Evolutionary conservation across 2,888 invertebrate genomes (phyloP).

Genomic region (Crocallis elinguaria): DNA sequence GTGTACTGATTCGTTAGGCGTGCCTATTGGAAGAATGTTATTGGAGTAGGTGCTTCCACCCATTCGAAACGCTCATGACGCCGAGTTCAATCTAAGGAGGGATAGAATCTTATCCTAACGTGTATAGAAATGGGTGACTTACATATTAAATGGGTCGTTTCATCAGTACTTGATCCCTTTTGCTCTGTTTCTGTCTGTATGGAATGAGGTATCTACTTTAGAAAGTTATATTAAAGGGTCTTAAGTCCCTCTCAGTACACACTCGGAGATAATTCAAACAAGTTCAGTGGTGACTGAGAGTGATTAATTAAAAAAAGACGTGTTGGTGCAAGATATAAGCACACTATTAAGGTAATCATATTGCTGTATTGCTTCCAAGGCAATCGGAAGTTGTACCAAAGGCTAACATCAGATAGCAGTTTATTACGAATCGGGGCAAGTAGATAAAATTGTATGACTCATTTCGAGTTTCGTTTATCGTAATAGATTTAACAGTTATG

Average conservation of each 20-base stretch:
- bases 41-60: constrained; percentile 24
- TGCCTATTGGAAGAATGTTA: constrained; percentile 25
- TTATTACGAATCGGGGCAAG: constrained; percentile 47
- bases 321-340: background rate
- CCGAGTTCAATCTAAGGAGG: constrained; percentile 32
- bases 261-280: constrained; percentile 14
- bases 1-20: constrained; percentile 12
- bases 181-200: constrained; percentile 30
- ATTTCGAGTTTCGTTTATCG: constrained; percentile 53
- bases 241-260: constrained; percentile 19
- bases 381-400: constrained; percentile 43
- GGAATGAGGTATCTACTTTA: constrained; percentile 16
- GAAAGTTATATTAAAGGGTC: constrained; percentile 32
- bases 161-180: constrained; percentile 38
- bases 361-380: background rate
- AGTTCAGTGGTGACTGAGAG: background rate
- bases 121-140: constrained; percentile 36
- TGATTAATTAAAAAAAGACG: background rate
- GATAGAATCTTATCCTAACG: constrained; percentile 35
- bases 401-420: constrained; percentile 42
- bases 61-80: constrained; percentile 28
- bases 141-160: constrained; percentile 36
- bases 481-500: constrained; percentile 56
- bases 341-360: background rate
- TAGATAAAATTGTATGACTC: constrained; percentile 56